Evolutionary conservation across 2,888 invertebrate species (phyloP).

Genomic region (Rhopalosiphum nymphaeae): DNA sequence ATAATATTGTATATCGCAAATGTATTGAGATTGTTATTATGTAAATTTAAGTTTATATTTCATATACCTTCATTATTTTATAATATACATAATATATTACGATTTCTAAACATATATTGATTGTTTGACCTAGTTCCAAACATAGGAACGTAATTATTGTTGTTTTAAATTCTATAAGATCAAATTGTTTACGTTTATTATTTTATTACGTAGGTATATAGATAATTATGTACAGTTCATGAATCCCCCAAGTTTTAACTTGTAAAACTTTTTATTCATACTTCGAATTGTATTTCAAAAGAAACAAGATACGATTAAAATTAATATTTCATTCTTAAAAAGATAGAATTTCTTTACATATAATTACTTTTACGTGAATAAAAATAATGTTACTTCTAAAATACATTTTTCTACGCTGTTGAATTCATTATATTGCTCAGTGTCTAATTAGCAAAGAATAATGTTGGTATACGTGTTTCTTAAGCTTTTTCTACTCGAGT

Average conservation of each 20-base stretch:
- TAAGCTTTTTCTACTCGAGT: constrained; percentile 4
- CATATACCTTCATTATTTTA: neutral
- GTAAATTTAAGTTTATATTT: neutral
- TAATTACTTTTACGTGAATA: neutral
- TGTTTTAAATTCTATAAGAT: neutral
- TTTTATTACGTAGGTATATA: neutral
- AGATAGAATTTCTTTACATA: neutral
- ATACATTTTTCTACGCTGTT: constrained; percentile 7
- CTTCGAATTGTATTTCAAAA: neutral
- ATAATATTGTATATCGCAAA: neutral
- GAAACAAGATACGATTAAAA: neutral
- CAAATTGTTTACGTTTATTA: neutral
- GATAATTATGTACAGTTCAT: neutral
- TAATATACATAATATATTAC: too few relatives aligned
- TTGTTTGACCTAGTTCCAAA: neutral
- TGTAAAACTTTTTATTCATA: neutral
- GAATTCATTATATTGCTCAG: constrained; percentile 6
- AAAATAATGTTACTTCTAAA: neutral
- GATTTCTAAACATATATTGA: neutral
- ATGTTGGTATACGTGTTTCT: neutral
- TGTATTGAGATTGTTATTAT: neutral
- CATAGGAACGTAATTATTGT: constrained; percentile 1
- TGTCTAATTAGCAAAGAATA: constrained; percentile 46
- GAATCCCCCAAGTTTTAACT: neutral
- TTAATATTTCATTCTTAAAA: neutral